A percentile compares a stretch with the other conserved stretches of the same genome.
These are phyloP conservation scores for Aporophyla lueneburgensis DNA, from an alignment of 2,888 invertebrate species.

Conservation along the genomic window DNA sequence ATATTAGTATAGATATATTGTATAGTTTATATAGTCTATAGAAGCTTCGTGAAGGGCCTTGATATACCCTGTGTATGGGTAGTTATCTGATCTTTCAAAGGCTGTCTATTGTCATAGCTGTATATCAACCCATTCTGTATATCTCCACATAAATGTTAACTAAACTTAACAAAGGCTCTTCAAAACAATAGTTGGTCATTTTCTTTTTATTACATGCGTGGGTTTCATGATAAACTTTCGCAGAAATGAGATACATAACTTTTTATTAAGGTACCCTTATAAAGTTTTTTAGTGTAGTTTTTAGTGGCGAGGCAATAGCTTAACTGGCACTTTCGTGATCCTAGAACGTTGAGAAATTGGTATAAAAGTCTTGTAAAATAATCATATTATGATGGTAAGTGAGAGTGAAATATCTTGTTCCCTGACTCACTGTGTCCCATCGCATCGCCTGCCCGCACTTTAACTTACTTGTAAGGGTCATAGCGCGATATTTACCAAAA, in stretches of 20 bases:
- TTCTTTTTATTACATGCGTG: constrained; percentile 4
- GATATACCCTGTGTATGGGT: neutral
- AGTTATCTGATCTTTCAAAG: constrained; percentile 5
- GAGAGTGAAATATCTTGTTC: too few species aligned
- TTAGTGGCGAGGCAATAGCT: constrained; percentile 1
- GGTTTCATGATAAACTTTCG: constrained; percentile 7
- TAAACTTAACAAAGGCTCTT: neutral
- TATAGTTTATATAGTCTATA: too few species aligned
- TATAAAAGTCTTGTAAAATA: neutral
- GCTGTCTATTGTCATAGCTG: neutral
- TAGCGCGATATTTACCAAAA: too few species aligned
- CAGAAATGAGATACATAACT: constrained; percentile 31
- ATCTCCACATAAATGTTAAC: constrained; percentile 20
- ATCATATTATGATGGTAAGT: neutral
- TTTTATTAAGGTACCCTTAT: constrained; percentile 14
- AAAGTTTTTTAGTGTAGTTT: constrained; percentile 21
- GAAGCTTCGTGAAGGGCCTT: too few species aligned
- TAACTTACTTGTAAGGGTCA: too few species aligned
- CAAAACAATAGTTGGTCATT: constrained; percentile 1
- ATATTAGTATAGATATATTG: too few species aligned
- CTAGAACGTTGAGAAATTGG: neutral
- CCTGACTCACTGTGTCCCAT: neutral
- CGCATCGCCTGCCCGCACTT: neutral
- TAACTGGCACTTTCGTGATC: neutral
- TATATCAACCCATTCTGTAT: neutral